These are phyloP conservation scores for Anser brachyrhynchus DNA, from an alignment of 2,113 vertebrate species.

Conservation along the genomic window DNA sequence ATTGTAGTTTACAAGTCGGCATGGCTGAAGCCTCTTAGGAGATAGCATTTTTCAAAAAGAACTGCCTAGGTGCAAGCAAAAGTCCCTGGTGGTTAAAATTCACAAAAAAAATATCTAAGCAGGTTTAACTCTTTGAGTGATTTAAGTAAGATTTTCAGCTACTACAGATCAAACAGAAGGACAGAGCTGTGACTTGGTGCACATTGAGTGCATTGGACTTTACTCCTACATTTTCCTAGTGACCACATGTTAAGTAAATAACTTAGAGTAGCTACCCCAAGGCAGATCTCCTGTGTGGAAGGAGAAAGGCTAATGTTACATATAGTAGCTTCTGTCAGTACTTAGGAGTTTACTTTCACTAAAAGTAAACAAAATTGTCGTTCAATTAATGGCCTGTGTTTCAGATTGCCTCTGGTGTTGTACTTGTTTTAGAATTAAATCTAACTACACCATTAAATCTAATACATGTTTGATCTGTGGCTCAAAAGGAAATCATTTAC, in stretches of 20 bases:
- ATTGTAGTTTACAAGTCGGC: background rate
- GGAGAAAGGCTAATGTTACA: conserved; percentile 44
- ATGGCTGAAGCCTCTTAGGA: background rate
- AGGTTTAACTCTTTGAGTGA: conserved; percentile 14
- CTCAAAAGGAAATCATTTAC: conserved; percentile 4
- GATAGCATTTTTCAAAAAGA: background rate
- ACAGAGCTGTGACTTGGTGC: background rate
- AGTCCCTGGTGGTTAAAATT: background rate
- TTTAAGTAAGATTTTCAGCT: background rate
- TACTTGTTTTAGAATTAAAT: conserved; percentile 27
- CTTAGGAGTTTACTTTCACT: conserved; percentile 38
- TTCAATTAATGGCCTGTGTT: conserved; percentile 39
- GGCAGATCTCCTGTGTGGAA: background rate
- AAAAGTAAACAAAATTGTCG: conserved; percentile 49
- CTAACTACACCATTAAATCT: conserved; percentile 3
- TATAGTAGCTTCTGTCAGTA: conserved; percentile 20
- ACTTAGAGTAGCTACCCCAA: background rate
- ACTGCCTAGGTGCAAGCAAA: background rate
- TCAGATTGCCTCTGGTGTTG: conserved; percentile 44
- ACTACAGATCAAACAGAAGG: conserved; percentile 7
- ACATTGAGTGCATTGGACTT: background rate
- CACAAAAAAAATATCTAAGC: background rate
- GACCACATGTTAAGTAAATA: conserved; percentile 31
- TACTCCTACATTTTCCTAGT: conserved; percentile 6
- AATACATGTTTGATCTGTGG: background rate